A percentile compares a stretch with the other conserved stretches of the same genome.
These are phyloP conservation scores for Melanerpes formicivorus DNA, from an alignment of 2,113 vertebrate species.

Conservation along the genomic window DNA sequence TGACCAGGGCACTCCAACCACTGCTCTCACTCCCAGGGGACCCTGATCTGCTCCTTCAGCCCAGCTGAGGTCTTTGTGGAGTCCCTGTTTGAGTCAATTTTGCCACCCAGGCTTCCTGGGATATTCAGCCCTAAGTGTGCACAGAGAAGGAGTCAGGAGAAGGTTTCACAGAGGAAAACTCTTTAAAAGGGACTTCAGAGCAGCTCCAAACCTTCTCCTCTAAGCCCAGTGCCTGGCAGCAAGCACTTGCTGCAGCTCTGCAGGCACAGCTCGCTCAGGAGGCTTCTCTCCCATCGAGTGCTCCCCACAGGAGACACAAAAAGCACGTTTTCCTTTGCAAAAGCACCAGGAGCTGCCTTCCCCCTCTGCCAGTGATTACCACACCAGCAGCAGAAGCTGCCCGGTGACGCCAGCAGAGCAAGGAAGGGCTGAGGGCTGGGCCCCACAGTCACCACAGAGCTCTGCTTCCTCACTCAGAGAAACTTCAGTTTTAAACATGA, in stretches of 20 bases:
- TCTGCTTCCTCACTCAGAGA: neutral
- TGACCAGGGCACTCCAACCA: too few species aligned
- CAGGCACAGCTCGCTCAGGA: neutral
- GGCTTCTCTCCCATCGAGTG: neutral
- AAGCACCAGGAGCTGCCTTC: neutral
- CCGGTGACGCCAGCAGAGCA: neutral
- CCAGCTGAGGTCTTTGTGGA: too few species aligned
- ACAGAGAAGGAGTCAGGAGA: neutral
- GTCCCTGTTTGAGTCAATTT: neutral
- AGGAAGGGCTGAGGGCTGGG: slow-evolving; percentile 10
- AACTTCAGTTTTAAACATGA: neutral
- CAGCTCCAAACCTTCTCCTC: neutral
- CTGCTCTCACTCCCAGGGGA: too few species aligned
- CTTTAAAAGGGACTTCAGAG: neutral
- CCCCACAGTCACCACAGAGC: neutral
- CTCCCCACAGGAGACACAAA: neutral
- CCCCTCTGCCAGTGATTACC: neutral
- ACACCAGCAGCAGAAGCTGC: neutral
- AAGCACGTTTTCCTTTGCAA: neutral
- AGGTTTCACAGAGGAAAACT: neutral
- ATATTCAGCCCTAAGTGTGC: neutral
- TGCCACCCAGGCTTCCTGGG: neutral
- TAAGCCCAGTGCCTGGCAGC: neutral
- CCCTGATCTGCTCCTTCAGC: too few species aligned
- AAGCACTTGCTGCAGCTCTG: neutral